phyloP scores from a whole-genome alignment of 2,797 vertebrate genomes.

The Peromyscus eremicus region DNA sequence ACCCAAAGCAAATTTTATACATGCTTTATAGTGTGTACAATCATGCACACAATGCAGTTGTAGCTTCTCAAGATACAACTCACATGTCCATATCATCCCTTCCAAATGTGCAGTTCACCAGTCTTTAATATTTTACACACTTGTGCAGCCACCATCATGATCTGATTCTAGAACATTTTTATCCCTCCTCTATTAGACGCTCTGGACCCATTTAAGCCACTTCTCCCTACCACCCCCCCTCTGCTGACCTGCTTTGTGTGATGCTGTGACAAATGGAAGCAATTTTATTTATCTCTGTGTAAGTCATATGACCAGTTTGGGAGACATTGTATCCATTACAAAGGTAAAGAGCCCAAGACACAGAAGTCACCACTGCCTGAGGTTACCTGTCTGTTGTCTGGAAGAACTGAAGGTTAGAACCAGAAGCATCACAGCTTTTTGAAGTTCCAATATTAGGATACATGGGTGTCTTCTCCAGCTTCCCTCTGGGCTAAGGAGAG shows the following conservation, averaged over 20 bases:
- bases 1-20: background rate
- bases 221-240: background rate
- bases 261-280: background rate
- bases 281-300: background rate
- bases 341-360: background rate
- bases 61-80: constrained; percentile 3
- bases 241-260: constrained; percentile 9
- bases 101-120: background rate
- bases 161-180: constrained; percentile 22
- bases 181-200: background rate
- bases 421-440: background rate
- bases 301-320: background rate
- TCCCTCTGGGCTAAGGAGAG: constrained; percentile 19
- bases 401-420: constrained; percentile 2
- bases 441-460: background rate
- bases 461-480: background rate
- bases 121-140: constrained; percentile 30
- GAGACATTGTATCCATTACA: background rate
- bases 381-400: background rate
- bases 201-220: background rate
- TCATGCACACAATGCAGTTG: background rate
- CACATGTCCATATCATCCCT: background rate
- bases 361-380: background rate
- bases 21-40: background rate
- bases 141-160: background rate